phyloP scores from a whole-genome alignment of 1,140 invertebrate genomes.

The Phocides pigmalion region DNA sequence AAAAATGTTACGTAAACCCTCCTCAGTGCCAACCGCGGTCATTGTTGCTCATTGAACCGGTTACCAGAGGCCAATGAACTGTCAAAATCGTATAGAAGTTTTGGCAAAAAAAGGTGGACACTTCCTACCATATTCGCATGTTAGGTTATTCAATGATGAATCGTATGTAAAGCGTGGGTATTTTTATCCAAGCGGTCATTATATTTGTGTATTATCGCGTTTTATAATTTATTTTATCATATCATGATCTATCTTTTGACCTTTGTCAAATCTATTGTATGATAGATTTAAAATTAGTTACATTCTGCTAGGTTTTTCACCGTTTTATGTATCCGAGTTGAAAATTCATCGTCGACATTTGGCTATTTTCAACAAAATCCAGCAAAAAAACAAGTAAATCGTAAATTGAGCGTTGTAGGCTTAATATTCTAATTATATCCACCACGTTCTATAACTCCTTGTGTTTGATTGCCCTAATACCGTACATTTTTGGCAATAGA shows the following conservation, averaged over 20 bases:
- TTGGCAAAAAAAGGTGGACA: conserved; percentile 18
- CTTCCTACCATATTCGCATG: conserved; percentile 25
- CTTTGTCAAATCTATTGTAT: background rate
- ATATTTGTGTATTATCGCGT: background rate
- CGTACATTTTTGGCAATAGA: too few species aligned
- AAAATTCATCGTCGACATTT: too few species aligned
- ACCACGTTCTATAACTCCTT: too few species aligned
- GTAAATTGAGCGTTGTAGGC: too few species aligned
- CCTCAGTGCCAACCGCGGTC: conserved; percentile 25
- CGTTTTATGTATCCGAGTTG: too few species aligned
- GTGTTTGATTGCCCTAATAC: too few species aligned
- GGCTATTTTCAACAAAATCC: too few species aligned
- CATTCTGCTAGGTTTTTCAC: too few species aligned
- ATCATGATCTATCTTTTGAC: too few species aligned
- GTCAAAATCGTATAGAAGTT: conserved; percentile 18
- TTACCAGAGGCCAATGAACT: conserved; percentile 15
- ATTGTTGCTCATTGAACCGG: conserved; percentile 31
- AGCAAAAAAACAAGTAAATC: too few species aligned
- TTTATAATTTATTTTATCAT: background rate
- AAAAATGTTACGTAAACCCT: conserved; percentile 29
- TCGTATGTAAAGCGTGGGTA: conserved; percentile 11
- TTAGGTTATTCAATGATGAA: background rate
- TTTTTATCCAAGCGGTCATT: background rate
- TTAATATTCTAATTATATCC: too few species aligned
- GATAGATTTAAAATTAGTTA: too few species aligned